These are phyloP conservation scores for Meteorus colon DNA, from an alignment of 2,888 invertebrate genomes.

Conservation along the genomic window DNA sequence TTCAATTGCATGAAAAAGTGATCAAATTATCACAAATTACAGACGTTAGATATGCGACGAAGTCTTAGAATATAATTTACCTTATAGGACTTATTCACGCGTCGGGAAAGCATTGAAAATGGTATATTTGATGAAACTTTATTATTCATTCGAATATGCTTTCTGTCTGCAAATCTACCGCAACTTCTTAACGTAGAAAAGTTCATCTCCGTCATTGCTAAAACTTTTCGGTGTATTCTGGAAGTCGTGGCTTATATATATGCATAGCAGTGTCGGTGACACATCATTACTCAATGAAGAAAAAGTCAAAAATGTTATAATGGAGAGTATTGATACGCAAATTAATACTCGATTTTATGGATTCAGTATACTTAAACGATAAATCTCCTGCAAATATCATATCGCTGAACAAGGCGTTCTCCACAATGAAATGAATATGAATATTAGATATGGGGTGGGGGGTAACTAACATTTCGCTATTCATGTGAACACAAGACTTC, in stretches of 20 bases:
- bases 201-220: slow-evolving; percentile 24
- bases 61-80: slow-evolving; percentile 47
- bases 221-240: slow-evolving; percentile 34
- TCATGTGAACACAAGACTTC: slow-evolving; percentile 22
- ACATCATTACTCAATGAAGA: neutral
- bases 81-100: slow-evolving; percentile 65
- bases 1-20: slow-evolving; percentile 23
- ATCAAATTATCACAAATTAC: slow-evolving; percentile 37
- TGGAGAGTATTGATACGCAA: neutral
- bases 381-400: neutral
- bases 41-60: slow-evolving; percentile 8
- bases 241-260: neutral
- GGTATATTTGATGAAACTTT: slow-evolving; percentile 64
- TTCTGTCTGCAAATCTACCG: slow-evolving; percentile 19
- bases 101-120: slow-evolving; percentile 68
- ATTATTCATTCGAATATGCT: slow-evolving; percentile 48
- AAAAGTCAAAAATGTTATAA: neutral
- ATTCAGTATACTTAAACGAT: no score
- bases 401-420: neutral
- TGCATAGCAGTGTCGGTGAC: neutral
- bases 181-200: neutral
- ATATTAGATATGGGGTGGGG: neutral
- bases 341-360: no score
- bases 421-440: neutral
- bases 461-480: neutral